Conservation (phyloP, 2,113 vertebrate species). For the Macroglossus sobrinus region DNA sequence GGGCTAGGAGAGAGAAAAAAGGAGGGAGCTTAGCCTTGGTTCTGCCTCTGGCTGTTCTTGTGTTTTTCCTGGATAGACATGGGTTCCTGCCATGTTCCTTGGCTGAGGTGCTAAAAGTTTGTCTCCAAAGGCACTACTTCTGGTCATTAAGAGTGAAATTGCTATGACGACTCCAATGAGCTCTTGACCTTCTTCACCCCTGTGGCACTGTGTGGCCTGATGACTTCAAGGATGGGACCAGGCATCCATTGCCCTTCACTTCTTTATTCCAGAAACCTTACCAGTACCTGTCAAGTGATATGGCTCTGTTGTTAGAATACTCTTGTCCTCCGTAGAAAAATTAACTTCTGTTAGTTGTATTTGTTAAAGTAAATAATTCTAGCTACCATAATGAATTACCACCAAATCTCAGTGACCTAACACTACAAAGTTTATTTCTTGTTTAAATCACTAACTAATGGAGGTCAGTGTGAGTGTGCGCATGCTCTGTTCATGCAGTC, state of each 20-base stretch:
- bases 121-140: neutral
- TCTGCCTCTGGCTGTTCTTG: neutral
- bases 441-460: neutral
- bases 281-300: neutral
- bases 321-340: neutral
- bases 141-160: neutral
- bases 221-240: neutral
- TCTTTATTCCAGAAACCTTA: neutral
- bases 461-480: neutral
- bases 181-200: neutral
- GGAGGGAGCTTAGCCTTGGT: constrained; percentile 29
- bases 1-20: constrained; percentile 21
- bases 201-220: neutral
- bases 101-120: neutral
- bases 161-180: neutral
- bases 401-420: neutral
- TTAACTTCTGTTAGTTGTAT: neutral
- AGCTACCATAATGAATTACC: neutral
- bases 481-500: neutral
- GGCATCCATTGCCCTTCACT: neutral
- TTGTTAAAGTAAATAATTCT: neutral
- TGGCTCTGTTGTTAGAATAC: neutral
- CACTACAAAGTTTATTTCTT: neutral
- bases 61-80: neutral
- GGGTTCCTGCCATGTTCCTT: neutral